These are phyloP conservation scores for Limanda limanda DNA, from an alignment of 2,113 vertebrate species.

Conservation along the genomic window DNA sequence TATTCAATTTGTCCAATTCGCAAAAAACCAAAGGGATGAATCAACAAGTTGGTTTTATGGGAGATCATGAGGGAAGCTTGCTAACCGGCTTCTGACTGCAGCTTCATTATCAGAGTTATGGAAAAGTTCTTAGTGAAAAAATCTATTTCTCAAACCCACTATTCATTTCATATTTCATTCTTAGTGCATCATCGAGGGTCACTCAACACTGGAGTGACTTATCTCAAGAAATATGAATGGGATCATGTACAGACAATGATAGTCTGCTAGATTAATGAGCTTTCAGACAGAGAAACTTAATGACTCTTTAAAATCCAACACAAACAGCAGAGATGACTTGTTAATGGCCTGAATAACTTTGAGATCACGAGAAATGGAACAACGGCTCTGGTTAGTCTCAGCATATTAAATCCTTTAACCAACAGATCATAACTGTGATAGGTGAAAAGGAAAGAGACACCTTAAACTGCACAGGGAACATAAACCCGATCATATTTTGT, in stretches of 20 bases:
- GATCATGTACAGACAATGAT: neutral
- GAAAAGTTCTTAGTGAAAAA: neutral
- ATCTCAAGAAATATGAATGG: slow-evolving; percentile 5
- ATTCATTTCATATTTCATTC: neutral
- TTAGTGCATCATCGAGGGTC: neutral
- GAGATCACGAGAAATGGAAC: slow-evolving; percentile 6
- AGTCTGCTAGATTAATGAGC: slow-evolving; percentile 22
- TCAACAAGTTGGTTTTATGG: neutral
- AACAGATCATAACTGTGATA: slow-evolving; percentile 10
- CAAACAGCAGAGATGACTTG: slow-evolving; percentile 18
- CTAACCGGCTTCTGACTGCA: neutral
- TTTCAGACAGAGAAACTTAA: slow-evolving; percentile 7
- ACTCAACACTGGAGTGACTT: slow-evolving; percentile 2
- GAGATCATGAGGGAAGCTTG: neutral
- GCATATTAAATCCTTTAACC: neutral
- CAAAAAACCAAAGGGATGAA: neutral
- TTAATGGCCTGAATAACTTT: slow-evolving; percentile 13
- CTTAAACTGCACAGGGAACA: neutral
- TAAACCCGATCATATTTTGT: neutral
- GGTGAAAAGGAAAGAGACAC: neutral
- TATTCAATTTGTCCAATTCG: neutral
- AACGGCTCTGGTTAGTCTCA: neutral
- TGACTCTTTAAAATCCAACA: slow-evolving; percentile 13
- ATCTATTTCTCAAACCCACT: neutral
- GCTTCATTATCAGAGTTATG: neutral